Conservation (phyloP, 2,888 invertebrate species). For the Chalcosyrphus nemorum region DNA sequence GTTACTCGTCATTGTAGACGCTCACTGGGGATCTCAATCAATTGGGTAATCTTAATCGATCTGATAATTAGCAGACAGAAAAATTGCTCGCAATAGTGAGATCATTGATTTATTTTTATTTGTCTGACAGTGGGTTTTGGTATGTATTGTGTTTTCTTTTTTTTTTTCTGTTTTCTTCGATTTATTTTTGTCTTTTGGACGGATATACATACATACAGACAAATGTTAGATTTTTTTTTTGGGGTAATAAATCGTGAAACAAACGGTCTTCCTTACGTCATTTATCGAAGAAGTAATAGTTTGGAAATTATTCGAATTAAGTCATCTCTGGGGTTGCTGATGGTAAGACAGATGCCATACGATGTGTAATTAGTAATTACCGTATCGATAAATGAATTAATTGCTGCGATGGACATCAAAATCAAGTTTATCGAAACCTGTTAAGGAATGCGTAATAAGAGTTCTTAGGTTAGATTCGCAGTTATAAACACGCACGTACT, state of each 20-base stretch:
- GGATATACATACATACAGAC: background rate
- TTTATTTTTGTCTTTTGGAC: background rate
- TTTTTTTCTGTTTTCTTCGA: too few species aligned
- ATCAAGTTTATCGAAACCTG: too few species aligned
- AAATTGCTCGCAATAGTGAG: slow-evolving; percentile 47
- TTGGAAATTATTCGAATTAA: too few species aligned
- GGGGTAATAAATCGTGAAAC: background rate
- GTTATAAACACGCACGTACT: too few species aligned
- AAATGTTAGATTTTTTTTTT: background rate
- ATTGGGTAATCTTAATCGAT: slow-evolving; percentile 60
- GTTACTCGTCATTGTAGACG: background rate
- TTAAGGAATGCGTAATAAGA: too few species aligned
- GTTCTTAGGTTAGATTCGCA: too few species aligned
- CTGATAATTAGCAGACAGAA: slow-evolving; percentile 60
- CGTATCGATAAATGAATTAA: too few species aligned
- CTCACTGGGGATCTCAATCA: slow-evolving; percentile 36
- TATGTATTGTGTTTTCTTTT: background rate
- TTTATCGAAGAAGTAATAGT: background rate
- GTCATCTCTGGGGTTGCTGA: too few species aligned
- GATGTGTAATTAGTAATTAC: too few species aligned
- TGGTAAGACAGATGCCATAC: too few species aligned
- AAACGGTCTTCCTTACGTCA: background rate
- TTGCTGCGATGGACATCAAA: too few species aligned
- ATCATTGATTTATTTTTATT: slow-evolving; percentile 63
- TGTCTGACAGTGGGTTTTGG: background rate